Evolutionary conservation across 2,888 invertebrate species (phyloP).

Genomic region (Leucozona laternaria): DNA sequence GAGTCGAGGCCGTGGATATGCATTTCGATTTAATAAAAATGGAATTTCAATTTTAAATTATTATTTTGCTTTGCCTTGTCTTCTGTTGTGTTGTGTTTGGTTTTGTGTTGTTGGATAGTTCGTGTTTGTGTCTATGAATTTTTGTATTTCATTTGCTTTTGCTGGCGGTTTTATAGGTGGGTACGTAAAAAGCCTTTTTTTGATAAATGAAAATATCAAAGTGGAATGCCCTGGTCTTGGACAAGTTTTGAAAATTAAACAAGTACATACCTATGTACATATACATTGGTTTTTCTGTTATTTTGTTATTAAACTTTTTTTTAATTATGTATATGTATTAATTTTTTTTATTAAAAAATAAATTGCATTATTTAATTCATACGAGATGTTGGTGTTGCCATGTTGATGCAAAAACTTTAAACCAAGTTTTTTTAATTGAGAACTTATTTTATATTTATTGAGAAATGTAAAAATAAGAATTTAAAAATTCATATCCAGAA

Average conservation of each 20-base stretch:
- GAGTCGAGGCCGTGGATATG: constrained; percentile 29
- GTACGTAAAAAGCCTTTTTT: constrained; percentile 35
- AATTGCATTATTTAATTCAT: background rate
- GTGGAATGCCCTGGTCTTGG: constrained; percentile 27
- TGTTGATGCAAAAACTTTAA: background rate
- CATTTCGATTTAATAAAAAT: constrained; percentile 71
- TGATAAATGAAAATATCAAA: constrained; percentile 50
- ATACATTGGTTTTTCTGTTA: background rate
- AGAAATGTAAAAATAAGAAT: no score
- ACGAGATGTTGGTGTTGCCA: background rate
- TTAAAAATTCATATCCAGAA: no score
- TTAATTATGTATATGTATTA: no score
- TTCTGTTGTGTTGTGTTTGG: background rate
- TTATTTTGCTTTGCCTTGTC: constrained; percentile 42
- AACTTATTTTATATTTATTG: no score
- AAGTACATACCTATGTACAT: background rate
- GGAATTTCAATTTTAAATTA: constrained; percentile 66
- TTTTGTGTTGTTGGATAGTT: background rate
- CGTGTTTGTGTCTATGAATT: background rate
- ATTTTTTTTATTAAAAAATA: background rate
- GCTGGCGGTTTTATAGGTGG: no score
- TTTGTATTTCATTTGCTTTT: constrained; percentile 6
- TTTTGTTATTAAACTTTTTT: background rate
- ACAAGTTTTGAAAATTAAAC: background rate
- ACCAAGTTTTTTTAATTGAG: no score